Percentiles rank a stretch among this genome's conserved stretches.
phyloP scores from a whole-genome alignment of 2,113 vertebrate species.

The Lophotis ruficrista region DNA sequence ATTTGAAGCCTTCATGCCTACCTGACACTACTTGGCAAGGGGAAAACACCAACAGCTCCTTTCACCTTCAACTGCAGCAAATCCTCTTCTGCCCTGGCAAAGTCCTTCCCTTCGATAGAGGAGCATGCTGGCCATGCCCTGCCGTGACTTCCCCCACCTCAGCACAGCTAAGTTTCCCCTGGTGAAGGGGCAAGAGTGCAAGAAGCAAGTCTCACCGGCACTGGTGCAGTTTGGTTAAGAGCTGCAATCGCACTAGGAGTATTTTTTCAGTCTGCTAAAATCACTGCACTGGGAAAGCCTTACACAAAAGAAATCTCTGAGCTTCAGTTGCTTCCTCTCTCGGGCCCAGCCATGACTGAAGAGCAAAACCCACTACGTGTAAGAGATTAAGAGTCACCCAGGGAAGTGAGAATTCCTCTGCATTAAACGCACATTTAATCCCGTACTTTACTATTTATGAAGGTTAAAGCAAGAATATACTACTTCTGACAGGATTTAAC shows the following conservation, averaged over 20 bases:
- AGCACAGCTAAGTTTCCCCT: background rate
- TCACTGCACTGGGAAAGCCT: background rate
- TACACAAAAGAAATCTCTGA: background rate
- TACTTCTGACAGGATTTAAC: background rate
- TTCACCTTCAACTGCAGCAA: background rate
- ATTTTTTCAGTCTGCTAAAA: background rate
- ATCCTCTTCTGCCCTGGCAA: background rate
- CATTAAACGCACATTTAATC: background rate
- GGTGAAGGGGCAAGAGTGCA: background rate
- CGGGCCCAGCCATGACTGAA: accelerated
- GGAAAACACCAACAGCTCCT: background rate
- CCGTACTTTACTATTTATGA: background rate
- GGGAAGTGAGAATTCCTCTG: background rate
- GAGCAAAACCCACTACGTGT: background rate
- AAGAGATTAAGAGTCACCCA: background rate
- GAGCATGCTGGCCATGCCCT: background rate
- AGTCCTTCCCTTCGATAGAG: background rate
- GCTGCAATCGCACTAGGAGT: background rate
- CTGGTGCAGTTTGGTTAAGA: background rate
- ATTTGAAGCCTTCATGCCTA: background rate
- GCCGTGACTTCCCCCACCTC: background rate
- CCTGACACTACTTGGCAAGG: background rate
- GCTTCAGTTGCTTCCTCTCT: background rate
- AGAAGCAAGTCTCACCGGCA: background rate
- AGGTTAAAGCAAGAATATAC: background rate